phyloP scores from a whole-genome alignment of 2,888 invertebrate genomes.

The Gortyna flavago region DNA sequence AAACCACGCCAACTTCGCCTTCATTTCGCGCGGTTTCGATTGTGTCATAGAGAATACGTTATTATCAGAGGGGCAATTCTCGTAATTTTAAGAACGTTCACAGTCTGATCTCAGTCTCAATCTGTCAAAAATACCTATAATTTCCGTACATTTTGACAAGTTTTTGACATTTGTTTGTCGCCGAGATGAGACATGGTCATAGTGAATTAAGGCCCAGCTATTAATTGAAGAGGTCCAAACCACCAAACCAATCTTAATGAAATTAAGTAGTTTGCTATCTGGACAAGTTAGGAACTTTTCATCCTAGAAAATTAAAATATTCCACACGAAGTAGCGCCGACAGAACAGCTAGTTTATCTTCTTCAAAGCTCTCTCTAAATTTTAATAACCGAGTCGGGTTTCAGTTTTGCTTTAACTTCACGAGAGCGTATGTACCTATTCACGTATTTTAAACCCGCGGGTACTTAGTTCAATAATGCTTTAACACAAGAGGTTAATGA shows the following conservation, averaged over 20 bases:
- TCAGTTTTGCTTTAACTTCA: conserved; percentile 10
- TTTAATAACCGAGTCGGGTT: conserved; percentile 6
- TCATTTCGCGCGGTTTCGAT: neutral
- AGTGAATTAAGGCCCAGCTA: neutral
- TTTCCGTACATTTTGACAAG: too few species aligned
- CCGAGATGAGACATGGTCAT: too few species aligned
- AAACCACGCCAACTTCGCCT: neutral
- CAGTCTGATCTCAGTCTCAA: too few species aligned
- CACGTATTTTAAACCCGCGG: conserved; percentile 12
- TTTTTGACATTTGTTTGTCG: too few species aligned
- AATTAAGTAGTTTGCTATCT: neutral
- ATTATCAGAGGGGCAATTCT: too few species aligned
- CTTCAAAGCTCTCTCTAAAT: conserved; percentile 19
- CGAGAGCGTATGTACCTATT: conserved; percentile 12
- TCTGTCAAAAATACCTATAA: too few species aligned
- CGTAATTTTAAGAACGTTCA: too few species aligned
- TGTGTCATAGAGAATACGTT: neutral
- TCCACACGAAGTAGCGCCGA: neutral
- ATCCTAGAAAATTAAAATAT: neutral
- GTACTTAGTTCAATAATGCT: conserved; percentile 13
- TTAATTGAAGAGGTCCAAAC: neutral
- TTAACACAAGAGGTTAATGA: neutral
- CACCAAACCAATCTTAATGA: neutral
- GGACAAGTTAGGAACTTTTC: neutral
- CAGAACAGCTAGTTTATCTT: neutral